Evolutionary conservation across 2,888 invertebrate genomes (phyloP), one percentile per base, ranked within the genome.

Genomic region (Synanthedon myopaeformis): DNA sequence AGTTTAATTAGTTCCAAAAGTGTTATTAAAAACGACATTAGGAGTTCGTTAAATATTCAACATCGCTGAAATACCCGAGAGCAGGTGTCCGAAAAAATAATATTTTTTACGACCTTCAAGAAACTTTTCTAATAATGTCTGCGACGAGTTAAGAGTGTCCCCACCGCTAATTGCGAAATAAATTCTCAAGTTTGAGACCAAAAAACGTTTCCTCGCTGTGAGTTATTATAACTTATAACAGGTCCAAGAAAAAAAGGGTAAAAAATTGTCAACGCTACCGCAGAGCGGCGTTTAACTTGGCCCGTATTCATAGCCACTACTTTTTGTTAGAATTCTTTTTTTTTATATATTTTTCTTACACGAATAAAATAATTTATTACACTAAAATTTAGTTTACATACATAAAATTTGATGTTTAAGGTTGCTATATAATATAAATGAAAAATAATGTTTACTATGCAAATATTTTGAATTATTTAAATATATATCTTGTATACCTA

Each of bases 71-170:
- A 54, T 58, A 56, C 56, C 56, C 58, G 61, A 23, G 59, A 62
- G 62, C 83, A 81, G 84, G 82, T 82, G 82, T 70, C 61, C 59
- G 65, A 78, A 83, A 82, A 80, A 80, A 41, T 42, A 49, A 57
- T 55, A 61, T 71, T 82, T 83, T 82, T 83, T 81, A 81, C 76
- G 79, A 73, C 73, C 81, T 69, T 74, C 79, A 79, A 81, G 70
- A 80, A 87, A 87, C 72, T 87, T 86, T 85, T 80, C 80, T 82
- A 83, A 86, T 87, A 85, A 84, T 82, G 84, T 84, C 70, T 62
- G 65, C 67, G 66, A 70, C 67, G 66, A 71, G 75, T 79, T 76
- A 75, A 79, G 74, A 77, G 67, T 65, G 76, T 73, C 72, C 35
- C 65, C 70, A 66, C 75, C 82, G 77, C 83, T 86, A 87, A 87